phyloP scores from a whole-genome alignment of 1,140 invertebrate species.

The Frieseomelitta varia region DNA sequence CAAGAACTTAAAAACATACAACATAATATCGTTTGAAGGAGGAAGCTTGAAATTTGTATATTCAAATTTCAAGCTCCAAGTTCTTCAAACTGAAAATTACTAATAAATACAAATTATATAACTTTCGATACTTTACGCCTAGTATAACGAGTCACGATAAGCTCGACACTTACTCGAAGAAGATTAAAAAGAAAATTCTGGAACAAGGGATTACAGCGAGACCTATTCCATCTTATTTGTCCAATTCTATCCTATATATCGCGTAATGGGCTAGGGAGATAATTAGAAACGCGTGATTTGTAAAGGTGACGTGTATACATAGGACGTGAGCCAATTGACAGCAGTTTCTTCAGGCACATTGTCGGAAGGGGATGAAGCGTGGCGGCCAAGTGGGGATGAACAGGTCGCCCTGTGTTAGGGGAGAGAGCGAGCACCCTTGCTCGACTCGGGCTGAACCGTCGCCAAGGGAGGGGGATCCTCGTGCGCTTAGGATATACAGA shows the following conservation, averaged over 20 bases:
- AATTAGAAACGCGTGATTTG: constrained; percentile 62
- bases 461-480: constrained; percentile 63
- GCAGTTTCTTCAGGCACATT: constrained; percentile 26
- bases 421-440: constrained; percentile 30
- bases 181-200: too few relatives aligned
- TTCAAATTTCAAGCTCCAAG: too few relatives aligned
- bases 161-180: too few relatives aligned
- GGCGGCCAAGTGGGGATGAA: constrained; percentile 29
- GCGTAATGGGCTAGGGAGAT: background rate
- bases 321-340: constrained; percentile 30
- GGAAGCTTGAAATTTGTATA: too few relatives aligned
- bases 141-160: too few relatives aligned
- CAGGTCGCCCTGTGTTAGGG: constrained; percentile 17
- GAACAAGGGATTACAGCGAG: background rate
- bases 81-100: too few relatives aligned
- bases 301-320: constrained; percentile 1
- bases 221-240: background rate
- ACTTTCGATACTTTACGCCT: too few relatives aligned
- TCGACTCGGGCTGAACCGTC: constrained; percentile 46
- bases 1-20: too few relatives aligned
- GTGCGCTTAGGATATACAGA: constrained; percentile 73
- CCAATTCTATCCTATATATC: background rate
- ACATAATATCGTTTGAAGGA: too few relatives aligned
- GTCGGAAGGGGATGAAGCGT: constrained; percentile 13
- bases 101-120: too few relatives aligned